Evolutionary conservation across 2,797 vertebrate species (phyloP), one percentile per base, ranked within the genome.

Genomic region (Hyperoplus immaculatus): DNA sequence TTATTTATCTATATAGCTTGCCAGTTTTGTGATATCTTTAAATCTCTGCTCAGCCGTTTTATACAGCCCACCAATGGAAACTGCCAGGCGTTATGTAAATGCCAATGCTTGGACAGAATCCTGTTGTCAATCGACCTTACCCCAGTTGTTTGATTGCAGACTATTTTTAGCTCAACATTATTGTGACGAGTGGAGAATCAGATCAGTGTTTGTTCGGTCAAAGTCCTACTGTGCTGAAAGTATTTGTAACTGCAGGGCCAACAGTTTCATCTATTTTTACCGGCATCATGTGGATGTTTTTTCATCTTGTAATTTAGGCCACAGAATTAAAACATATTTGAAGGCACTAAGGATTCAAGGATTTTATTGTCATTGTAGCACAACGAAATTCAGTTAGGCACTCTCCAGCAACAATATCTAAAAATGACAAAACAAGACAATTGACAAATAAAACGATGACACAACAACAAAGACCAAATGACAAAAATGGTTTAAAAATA

Each of bases 221-320:
- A 50, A 59, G n/a, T 5, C 72, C 59, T 38, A 72, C 64, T 64
- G 71, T 14, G 64, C 87, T 83, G 60, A 84, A 88, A 81, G 84
- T 89, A 86, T 87, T 78, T 87, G 67, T 43, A 78, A 66, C 62
- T 58, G 58, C 60, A 4, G 46, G 60, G 59, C 67, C 72, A 38
- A 73, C 51, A 82, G 70, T 91, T 81, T 81, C 82, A 92, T 93
- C 83, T 90, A 93, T 92, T 92, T 93, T 91, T 91, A 80, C 72
- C 58, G 75, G 64, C 87, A 70, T 69, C 74, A 77, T 74, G 71
- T 77, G 54, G 64, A 89, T 83, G 68, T 77, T 77, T 74, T 72
- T 84, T 89, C 69, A 78, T 84, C 65, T 75, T 15, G 29, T 36
- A 75, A 84, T 87, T 66, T 57, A 41, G 70, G 82, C 69, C 56